Percentiles rank a stretch among this genome's conserved stretches.
Evolutionary conservation across 2,797 vertebrate genomes (phyloP).

Genomic region (Alauda arvensis): DNA sequence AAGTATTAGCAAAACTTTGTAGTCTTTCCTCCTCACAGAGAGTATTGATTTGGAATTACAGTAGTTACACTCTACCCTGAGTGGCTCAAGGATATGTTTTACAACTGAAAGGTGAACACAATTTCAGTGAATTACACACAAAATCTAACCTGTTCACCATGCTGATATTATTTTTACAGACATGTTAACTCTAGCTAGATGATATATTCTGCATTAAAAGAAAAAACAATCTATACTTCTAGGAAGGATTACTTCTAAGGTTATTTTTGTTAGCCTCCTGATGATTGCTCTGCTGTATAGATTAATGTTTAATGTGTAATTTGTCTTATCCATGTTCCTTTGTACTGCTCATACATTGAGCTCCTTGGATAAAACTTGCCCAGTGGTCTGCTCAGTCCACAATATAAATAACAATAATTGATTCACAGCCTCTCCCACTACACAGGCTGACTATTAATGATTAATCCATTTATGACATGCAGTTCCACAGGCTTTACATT

Average conservation of each 20-base stretch:
- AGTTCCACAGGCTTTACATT: background rate
- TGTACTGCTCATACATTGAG: background rate
- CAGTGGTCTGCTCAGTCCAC: background rate
- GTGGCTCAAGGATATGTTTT: background rate
- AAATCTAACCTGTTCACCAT: background rate
- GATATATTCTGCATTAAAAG: background rate
- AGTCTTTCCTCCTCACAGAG: background rate
- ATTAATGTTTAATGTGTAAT: conserved; percentile 29
- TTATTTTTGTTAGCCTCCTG: background rate
- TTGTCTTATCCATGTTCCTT: conserved; percentile 30
- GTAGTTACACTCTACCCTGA: background rate
- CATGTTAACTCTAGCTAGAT: background rate
- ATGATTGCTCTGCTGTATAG: conserved; percentile 5
- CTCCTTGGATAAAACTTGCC: conserved; percentile 11
- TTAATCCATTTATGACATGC: conserved; percentile 16
- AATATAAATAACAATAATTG: background rate
- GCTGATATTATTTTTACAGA: background rate
- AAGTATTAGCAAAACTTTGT: background rate
- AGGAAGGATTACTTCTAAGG: background rate
- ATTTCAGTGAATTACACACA: background rate
- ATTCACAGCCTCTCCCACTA: background rate
- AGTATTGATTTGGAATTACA: background rate
- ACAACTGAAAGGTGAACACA: background rate
- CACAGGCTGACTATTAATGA: background rate
- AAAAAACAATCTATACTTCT: background rate